Evolutionary conservation across 2,113 vertebrate genomes (phyloP), one percentile per base, ranked within the genome.

Genomic region (Coptodon bakossiorum): DNA sequence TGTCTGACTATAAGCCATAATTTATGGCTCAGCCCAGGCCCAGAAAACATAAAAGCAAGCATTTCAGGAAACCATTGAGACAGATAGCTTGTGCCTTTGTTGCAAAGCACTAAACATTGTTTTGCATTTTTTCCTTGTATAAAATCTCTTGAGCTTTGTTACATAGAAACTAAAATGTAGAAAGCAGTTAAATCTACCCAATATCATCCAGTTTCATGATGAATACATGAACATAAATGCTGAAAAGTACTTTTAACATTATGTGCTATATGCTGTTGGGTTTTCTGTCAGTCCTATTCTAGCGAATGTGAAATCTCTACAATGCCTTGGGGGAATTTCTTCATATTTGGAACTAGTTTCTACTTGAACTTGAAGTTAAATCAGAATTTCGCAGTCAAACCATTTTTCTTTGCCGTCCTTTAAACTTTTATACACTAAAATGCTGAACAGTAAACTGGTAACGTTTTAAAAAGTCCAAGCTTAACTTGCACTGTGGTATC

Each of bases 31-130:
- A 89, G 83, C 54, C 86, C 40, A 17, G 4, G 29, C 89, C 85
- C 68, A 88, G 71, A 90, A 53, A 78, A 88, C 82, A 86, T 81
- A 53, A 81, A 84, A 76, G 45, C 48, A 57, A 82, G 50, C 48
- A 80, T 88, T 92, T 80, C 29, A 82, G 83, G 63, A 91, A 92
- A 92, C 80, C 85, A 38, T 24, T 59, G 17, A 90, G 54, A 89
- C 61, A 38, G 66, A 91, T 85, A 89, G 66, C 66, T 29, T 84
- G 68, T 86, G 83, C 82, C 59, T 86, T 83, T 19, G 45, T 73
- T 84, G 59, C 61, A 57, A 5, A 63, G 61, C 50, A 82, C 88
- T 88, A 93, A 86, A 88, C 27, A 10, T 22, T 27, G 40, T 45
- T 76, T 78, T 79, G 22, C 61, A 36, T 71, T 53, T 82, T 63